phyloP scores from a whole-genome alignment of 2,113 vertebrate genomes.

The Callaeas wilsoni region DNA sequence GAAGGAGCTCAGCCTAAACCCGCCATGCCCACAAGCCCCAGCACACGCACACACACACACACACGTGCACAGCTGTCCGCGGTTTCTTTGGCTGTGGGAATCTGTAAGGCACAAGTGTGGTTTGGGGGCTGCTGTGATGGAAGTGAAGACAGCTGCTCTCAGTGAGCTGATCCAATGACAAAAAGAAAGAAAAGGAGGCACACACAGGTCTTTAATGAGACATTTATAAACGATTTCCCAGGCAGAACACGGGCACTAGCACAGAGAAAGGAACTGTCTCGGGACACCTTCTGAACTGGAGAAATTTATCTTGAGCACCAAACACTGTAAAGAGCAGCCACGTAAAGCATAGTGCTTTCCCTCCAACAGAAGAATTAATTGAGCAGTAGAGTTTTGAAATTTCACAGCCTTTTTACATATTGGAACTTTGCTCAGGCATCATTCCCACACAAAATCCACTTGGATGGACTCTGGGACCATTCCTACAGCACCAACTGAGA shows the following conservation, averaged over 20 bases:
- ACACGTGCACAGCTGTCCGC: not conserved
- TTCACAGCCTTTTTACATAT: not conserved
- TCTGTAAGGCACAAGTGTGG: not conserved
- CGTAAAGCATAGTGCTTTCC: not conserved
- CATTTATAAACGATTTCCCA: conserved; percentile 39
- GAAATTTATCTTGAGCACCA: conserved; percentile 3
- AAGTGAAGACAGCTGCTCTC: conserved; percentile 50
- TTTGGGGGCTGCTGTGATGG: not conserved
- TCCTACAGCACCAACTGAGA: not conserved
- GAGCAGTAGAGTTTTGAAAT: not conserved
- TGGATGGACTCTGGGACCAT: not conserved
- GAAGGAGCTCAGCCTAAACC: not conserved
- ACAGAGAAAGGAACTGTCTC: not conserved
- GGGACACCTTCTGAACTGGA: not conserved
- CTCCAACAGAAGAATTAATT: not conserved
- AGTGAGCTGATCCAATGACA: conserved; percentile 28
- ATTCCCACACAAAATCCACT: not conserved
- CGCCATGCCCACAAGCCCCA: not conserved
- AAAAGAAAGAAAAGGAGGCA: conserved; percentile 44
- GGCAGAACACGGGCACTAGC: not conserved
- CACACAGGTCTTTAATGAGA: conserved; percentile 34
- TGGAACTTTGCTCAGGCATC: not conserved
- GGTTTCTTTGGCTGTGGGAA: not conserved
- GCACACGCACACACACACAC: not conserved
- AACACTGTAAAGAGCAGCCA: not conserved